Evolutionary conservation across 2,797 vertebrate species (phyloP), one percentile per base, ranked within the genome.

Genomic region (Darevskia nairensis): DNA sequence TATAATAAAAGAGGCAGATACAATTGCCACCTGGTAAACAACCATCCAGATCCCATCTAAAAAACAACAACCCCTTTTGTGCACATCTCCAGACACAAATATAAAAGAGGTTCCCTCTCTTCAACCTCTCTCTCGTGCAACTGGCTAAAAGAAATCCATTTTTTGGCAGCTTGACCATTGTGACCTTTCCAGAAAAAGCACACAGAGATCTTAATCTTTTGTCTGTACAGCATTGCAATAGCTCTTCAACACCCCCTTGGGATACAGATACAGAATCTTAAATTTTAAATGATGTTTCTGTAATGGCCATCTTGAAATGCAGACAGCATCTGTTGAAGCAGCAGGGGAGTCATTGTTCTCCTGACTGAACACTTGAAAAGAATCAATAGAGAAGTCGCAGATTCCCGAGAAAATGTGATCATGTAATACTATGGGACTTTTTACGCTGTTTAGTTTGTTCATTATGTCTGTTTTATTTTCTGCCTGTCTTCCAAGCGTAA

Each of bases 241-340:
- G 35, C 27, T 81, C 59, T 66, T 81, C 80, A 81, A 41, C 68
- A 41, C 11, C 11, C 23, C 17, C 39, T 81, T 81, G 61, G 64
- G 23, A 81, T 66, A 66, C 80, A 81, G 35, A 39, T 41, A 41
- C 35, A 66, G 59, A 81, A 61, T 66, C 64, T 61, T 81, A 81
- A 64, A 81, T 81, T 81, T 41, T 81, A 81, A 27, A 81, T 66
- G 61, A 68, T 82, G 41, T n/a, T 82, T 68, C 80, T 29, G 61
- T 82, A 82, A 82, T 9, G 15, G 29, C 29, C 69, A 71, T n/a
- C 69, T 71, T 32, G 39, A 82, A 68, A 17, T 1, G 25, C 39
- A 82, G 66, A 64, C 61, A 68, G 39, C 41, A 82, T 66, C 41
- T 82, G 66, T 15, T 66, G 59, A 44, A 23, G 17, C 55, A 64